Conservation (phyloP, 23 tunicate species). For the Styela plicata region DNA sequence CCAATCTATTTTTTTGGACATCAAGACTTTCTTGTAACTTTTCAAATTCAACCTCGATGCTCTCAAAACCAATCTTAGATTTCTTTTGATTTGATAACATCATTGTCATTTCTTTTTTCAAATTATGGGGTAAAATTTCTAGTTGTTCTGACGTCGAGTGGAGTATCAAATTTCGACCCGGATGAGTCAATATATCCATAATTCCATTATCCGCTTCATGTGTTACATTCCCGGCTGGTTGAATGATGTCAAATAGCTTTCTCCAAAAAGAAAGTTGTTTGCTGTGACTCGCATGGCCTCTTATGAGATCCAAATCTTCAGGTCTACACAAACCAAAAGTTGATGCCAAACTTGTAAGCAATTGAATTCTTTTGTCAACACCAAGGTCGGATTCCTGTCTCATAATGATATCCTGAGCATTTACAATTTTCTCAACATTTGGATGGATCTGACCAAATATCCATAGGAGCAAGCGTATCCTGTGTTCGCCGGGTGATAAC, state of each 20-base stretch:
- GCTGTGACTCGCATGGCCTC: background rate
- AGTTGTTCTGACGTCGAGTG: background rate
- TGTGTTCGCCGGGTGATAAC: slow-evolving; percentile 14
- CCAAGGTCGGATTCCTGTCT: background rate
- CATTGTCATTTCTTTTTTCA: slow-evolving; percentile 3
- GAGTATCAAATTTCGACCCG: background rate
- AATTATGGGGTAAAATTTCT: slow-evolving; percentile 11
- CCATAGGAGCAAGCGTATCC: slow-evolving; percentile 16
- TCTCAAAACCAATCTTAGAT: background rate
- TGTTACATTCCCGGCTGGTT: background rate
- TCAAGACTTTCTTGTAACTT: background rate
- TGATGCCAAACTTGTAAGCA: slow-evolving; percentile 19
- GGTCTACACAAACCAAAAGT: slow-evolving; percentile 18
- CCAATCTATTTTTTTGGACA: background rate
- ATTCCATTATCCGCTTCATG: background rate
- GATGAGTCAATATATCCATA: background rate
- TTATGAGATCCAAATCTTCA: slow-evolving; percentile 13
- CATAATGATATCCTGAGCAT: background rate
- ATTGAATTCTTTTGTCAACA: slow-evolving; percentile 22
- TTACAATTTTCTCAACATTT: background rate
- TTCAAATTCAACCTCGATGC: background rate
- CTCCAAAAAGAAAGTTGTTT: slow-evolving; percentile 22
- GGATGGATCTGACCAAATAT: slow-evolving; percentile 21
- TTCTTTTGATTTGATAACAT: background rate
- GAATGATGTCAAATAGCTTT: background rate